Percentiles rank a stretch among this genome's conserved stretches.
Evolutionary conservation across 2,888 invertebrate genomes (phyloP).

Genomic region (Himalopsyche anomala): DNA sequence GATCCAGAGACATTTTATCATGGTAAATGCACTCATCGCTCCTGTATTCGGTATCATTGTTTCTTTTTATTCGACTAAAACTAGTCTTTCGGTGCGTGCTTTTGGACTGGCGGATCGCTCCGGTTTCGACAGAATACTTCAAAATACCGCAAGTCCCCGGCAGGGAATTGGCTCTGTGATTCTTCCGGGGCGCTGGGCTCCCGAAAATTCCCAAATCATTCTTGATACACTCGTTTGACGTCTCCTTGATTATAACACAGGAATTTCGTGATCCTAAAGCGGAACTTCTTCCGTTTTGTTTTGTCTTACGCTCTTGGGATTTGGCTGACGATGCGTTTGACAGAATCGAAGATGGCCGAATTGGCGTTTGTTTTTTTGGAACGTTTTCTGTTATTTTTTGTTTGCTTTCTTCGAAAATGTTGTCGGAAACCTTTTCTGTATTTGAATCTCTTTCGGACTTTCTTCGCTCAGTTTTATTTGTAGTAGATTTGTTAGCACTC

Average conservation of each 20-base stretch:
- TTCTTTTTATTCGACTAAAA: conserved; percentile 39
- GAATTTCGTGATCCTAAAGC: not conserved
- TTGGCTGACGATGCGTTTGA: conserved; percentile 46
- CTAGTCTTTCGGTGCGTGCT: conserved; percentile 48
- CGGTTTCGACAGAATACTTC: conserved; percentile 59
- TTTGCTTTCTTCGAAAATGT: not conserved
- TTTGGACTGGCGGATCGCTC: conserved; percentile 52
- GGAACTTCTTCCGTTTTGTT: conserved; percentile 4
- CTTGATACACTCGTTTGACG: not conserved
- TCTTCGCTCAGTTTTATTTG: not conserved
- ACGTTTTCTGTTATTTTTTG: conserved; percentile 2
- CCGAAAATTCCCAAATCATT: conserved; percentile 43
- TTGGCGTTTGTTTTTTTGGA: conserved; percentile 44
- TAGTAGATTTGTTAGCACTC: not conserved
- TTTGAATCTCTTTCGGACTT: not conserved
- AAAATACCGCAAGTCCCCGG: conserved; percentile 53
- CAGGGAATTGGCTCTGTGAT: conserved; percentile 59
- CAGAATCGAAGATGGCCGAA: conserved; percentile 54
- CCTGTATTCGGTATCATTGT: conserved; percentile 55
- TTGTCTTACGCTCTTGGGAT: not conserved
- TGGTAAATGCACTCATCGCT: conserved; percentile 60
- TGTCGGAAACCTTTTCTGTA: not conserved
- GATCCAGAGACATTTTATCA: conserved; percentile 62
- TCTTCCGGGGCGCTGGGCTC: conserved; percentile 47
- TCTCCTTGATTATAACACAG: conserved; percentile 2